Percentiles rank a stretch among this genome's conserved stretches.
Conservation (phyloP, 2,888 invertebrate species). For the Colletes collaris region DNA sequence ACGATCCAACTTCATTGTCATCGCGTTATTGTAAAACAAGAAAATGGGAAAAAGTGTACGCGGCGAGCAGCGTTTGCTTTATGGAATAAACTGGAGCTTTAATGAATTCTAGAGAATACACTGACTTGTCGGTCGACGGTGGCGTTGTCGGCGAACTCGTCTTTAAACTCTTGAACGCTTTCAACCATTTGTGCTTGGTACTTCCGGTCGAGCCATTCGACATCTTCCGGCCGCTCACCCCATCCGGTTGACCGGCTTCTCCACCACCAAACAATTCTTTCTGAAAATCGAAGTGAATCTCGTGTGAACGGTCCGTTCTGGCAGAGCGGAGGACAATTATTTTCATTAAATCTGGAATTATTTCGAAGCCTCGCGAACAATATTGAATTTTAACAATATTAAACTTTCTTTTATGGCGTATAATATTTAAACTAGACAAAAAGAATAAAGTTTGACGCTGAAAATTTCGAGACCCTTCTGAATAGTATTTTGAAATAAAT, state of each 20-base stretch:
- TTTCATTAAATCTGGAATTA: too few species aligned
- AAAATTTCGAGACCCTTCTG: too few species aligned
- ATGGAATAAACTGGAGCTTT: not conserved
- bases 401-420: too few species aligned
- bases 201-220: constrained; percentile 93
- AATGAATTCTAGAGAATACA: constrained; percentile 61
- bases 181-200: constrained; percentile 98
- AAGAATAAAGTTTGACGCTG: too few species aligned
- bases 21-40: not conserved
- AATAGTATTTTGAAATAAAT: too few species aligned
- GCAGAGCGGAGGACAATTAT: too few species aligned
- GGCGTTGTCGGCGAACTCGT: constrained; percentile 86
- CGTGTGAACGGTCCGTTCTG: not conserved
- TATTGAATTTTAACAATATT: too few species aligned
- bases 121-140: constrained; percentile 86
- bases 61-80: too few species aligned
- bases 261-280: constrained; percentile 89
- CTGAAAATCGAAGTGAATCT: constrained; percentile 84
- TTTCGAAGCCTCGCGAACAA: too few species aligned
- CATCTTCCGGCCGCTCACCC: constrained; percentile 91
- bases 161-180: constrained; percentile 97
- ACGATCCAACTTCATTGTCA: not conserved
- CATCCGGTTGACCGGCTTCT: constrained; percentile 84
- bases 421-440: too few species aligned
- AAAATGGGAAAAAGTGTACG: not conserved